Evolutionary conservation across 2,113 vertebrate species (phyloP), one percentile per base, ranked within the genome.

Genomic region (Callospermophilus lateralis): DNA sequence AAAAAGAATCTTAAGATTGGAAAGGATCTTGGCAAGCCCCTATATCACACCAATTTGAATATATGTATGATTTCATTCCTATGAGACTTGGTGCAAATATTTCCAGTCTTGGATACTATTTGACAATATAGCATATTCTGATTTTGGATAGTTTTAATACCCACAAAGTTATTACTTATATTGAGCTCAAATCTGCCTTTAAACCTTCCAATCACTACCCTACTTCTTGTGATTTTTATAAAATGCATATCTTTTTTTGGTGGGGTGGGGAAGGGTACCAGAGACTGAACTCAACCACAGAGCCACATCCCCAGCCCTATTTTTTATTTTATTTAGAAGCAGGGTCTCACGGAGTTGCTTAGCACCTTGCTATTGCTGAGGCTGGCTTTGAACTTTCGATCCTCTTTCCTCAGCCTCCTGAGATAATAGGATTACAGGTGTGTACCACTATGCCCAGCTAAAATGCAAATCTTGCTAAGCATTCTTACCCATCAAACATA

Each of bases 151-250:
- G 42, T 81, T 89, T 85, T 37, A 91, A 92, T 92, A 34, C 1
- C 39, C 34, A 95, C 28, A 96, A 80, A 89, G 17, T n/a, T 77
- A 93, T 78, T 83, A 83, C 11, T 79, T 80, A 61, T 67, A 73
- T 28, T 96, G 45, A 95, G 48, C 22, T 93, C n/a, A 93, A 90
- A 92, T 67, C 28, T 87, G 24, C 39, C 76, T 85, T 93, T 34
- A 39, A 77, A 73, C 4, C 34, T 92, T 93, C 45, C 20, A 34
- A 81, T 93, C 19, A 24, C 48, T 89, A 19, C 45, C 58, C 15
- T 83, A 26, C 61, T 83, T 85, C 51, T 45, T 86, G 8, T 92
- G 28, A 78, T 83, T 92, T 84, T 90, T 93, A 77, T 61, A n/a
- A 92, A 92, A 83, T 78, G 17, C 63, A 86, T 87, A 85, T 94